These are phyloP conservation scores for Typhlomys cinereus DNA, from an alignment of 2,113 vertebrate species.

Conservation along the genomic window DNA sequence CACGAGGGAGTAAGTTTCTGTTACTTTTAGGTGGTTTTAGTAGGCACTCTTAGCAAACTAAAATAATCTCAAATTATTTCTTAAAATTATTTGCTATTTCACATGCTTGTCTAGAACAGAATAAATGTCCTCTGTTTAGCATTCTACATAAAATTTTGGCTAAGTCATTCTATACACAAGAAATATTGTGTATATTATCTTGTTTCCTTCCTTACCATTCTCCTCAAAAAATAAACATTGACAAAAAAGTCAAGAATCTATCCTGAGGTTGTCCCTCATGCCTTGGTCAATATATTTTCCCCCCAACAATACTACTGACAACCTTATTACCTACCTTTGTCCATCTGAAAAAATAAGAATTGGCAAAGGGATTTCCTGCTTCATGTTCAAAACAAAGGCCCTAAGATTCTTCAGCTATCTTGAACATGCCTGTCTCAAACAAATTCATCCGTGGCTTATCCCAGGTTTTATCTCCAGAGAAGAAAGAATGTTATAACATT, in stretches of 20 bases:
- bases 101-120: background rate
- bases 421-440: background rate
- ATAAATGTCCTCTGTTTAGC: background rate
- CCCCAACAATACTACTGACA: background rate
- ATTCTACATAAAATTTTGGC: background rate
- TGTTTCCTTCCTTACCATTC: background rate
- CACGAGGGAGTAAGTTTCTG: background rate
- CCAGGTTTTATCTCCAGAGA: constrained; percentile 6
- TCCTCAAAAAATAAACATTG: background rate
- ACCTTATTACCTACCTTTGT: background rate
- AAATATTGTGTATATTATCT: background rate
- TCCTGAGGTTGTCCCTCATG: background rate
- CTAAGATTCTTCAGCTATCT: constrained; percentile 15
- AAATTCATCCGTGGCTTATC: constrained; percentile 11
- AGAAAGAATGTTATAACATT: constrained; percentile 16
- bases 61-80: background rate
- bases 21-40: accelerated
- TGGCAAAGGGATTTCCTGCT: background rate
- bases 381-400: constrained; percentile 22
- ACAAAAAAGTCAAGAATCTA: background rate
- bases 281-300: background rate
- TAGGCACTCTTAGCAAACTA: background rate
- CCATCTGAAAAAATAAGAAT: background rate
- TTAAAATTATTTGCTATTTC: background rate
- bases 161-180: background rate